A percentile compares a stretch with the other conserved stretches of the same genome.
phyloP scores from a whole-genome alignment of 1,140 invertebrate genomes.

The Saccostrea glomerata region DNA sequence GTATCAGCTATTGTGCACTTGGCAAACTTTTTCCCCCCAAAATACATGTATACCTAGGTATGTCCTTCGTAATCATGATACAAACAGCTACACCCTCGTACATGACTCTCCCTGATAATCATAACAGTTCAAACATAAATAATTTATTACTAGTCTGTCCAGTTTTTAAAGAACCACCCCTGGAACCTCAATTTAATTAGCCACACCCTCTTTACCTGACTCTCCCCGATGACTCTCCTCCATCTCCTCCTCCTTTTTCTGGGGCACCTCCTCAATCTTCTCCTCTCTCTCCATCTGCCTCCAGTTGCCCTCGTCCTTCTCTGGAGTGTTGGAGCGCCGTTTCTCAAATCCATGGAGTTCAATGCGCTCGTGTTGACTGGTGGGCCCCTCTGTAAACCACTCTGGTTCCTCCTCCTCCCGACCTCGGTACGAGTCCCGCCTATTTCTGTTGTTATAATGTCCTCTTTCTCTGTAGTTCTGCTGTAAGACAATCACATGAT shows the following conservation, averaged over 20 bases:
- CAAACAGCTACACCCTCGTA: too few relatives aligned
- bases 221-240: slow-evolving; percentile 29
- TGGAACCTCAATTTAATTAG: not conserved
- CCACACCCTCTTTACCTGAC: not conserved
- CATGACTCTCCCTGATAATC: too few relatives aligned
- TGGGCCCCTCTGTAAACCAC: slow-evolving; percentile 91
- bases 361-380: slow-evolving; percentile 94
- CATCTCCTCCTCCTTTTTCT: slow-evolving; percentile 51
- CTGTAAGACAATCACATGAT: slow-evolving; percentile 32
- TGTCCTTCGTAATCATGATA: too few relatives aligned
- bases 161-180: too few relatives aligned
- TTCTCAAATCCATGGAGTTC: slow-evolving; percentile 93
- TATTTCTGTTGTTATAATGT: slow-evolving; percentile 44
- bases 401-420: slow-evolving; percentile 79
- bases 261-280: slow-evolving; percentile 34
- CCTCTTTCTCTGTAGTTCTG: slow-evolving; percentile 42
- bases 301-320: slow-evolving; percentile 47
- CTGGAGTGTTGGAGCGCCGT: slow-evolving; percentile 36
- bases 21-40: too few relatives aligned
- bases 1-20: too few relatives aligned
- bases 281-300: slow-evolving; percentile 34
- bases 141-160: too few relatives aligned
- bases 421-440: slow-evolving; percentile 42
- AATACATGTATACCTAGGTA: too few relatives aligned
- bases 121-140: too few relatives aligned